These are phyloP conservation scores for Pseudoips prasinana DNA, from an alignment of 2,888 invertebrate species.

Conservation along the genomic window DNA sequence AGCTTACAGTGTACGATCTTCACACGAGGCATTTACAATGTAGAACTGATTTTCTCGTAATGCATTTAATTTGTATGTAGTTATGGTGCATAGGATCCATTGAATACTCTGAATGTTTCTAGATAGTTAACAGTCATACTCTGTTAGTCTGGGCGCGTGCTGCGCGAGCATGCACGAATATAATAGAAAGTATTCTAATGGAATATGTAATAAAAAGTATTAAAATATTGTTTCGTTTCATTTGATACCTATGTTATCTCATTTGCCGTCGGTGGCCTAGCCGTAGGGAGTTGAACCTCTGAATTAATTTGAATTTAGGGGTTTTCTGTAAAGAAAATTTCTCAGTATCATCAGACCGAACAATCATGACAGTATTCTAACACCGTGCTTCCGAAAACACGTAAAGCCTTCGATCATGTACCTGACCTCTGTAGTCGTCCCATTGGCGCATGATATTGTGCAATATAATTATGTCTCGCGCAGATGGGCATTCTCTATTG, in stretches of 20 bases:
- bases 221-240: slow-evolving; percentile 44
- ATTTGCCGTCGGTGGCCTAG: no score
- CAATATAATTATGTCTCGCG: no score
- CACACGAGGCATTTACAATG: slow-evolving; percentile 58
- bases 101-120: slow-evolving; percentile 42
- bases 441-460: no score
- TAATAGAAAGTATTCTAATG: slow-evolving; percentile 80
- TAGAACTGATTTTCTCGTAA: slow-evolving; percentile 65
- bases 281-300: no score
- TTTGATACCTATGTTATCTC: slow-evolving; percentile 6
- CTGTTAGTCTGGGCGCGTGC: slow-evolving; percentile 33
- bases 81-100: slow-evolving; percentile 63
- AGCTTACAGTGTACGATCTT: slow-evolving; percentile 53
- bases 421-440: no score
- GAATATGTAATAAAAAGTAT: slow-evolving; percentile 79
- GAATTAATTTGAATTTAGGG: no score
- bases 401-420: no score
- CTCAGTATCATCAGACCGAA: no score
- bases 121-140: slow-evolving; percentile 37
- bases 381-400: no score
- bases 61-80: slow-evolving; percentile 73
- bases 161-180: slow-evolving; percentile 53
- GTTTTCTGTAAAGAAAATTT: no score
- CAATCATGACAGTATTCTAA: no score
- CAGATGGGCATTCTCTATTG: no score